These are phyloP conservation scores for Magallana ariakensis DNA, from an alignment of 1,140 invertebrate genomes.

Conservation along the genomic window DNA sequence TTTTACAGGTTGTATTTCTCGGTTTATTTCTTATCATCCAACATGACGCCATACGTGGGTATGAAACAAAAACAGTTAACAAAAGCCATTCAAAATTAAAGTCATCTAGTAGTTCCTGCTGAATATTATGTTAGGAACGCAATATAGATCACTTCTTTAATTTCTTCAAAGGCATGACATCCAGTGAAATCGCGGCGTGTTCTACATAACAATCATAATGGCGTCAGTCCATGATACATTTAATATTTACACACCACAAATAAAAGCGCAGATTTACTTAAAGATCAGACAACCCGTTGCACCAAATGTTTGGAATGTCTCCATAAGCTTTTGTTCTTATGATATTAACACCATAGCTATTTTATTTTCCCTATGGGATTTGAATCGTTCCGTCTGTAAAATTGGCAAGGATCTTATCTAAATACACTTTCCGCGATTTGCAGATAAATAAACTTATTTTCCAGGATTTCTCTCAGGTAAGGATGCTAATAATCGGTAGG, in stretches of 20 bases:
- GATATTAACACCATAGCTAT: not conserved
- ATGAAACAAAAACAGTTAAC: too few relatives aligned
- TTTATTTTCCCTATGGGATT: not conserved
- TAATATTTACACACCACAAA: not conserved
- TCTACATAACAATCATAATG: too few relatives aligned
- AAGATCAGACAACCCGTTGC: not conserved
- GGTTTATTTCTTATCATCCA: too few relatives aligned
- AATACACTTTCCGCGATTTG: constrained; percentile 25
- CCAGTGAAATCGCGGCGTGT: too few relatives aligned
- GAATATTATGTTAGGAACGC: too few relatives aligned
- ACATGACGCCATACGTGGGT: too few relatives aligned
- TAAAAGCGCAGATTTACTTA: not conserved
- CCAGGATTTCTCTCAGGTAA: not conserved
- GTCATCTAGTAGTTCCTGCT: too few relatives aligned
- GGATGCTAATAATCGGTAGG: not conserved
- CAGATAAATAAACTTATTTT: not conserved
- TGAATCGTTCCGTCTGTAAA: not conserved
- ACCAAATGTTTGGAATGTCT: not conserved
- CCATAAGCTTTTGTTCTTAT: not conserved
- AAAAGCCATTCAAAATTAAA: too few relatives aligned
- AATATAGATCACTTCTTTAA: too few relatives aligned
- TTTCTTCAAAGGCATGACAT: too few relatives aligned
- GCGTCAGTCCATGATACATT: not conserved
- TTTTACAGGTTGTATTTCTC: too few relatives aligned
- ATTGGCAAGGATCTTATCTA: constrained; percentile 12